These are phyloP conservation scores for Ochropacha duplaris DNA, from an alignment of 2,888 invertebrate species.

Conservation along the genomic window DNA sequence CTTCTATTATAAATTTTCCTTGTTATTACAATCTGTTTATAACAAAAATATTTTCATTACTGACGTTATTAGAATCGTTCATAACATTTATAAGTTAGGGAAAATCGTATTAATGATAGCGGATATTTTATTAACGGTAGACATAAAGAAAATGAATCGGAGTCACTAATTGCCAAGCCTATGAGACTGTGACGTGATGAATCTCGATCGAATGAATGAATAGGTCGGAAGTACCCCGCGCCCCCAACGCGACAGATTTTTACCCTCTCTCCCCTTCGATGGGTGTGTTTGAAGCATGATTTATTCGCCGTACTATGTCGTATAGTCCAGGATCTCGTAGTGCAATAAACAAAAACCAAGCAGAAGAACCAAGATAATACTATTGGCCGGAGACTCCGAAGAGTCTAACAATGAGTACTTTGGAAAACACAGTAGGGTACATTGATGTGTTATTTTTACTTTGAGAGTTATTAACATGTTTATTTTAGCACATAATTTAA, in stretches of 20 bases:
- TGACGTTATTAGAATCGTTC: neutral
- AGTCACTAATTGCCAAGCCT: constrained; percentile 54
- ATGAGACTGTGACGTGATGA: constrained; percentile 56
- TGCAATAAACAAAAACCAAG: constrained; percentile 42
- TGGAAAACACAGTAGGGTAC: constrained; percentile 16
- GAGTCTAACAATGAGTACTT: constrained; percentile 10
- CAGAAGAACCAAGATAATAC: constrained; percentile 34
- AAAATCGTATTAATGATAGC: neutral
- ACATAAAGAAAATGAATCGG: constrained; percentile 52
- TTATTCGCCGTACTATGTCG: constrained; percentile 46
- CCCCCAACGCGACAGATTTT: constrained; percentile 53
- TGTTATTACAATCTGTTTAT: constrained; percentile 1
- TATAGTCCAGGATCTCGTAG: constrained; percentile 31
- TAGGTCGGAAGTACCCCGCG: constrained; percentile 38
- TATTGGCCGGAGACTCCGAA: constrained; percentile 22
- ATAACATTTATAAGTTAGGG: neutral
- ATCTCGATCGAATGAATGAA: constrained; percentile 52
- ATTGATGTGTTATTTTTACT: no score
- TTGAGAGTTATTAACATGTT: no score
- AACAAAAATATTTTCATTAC: constrained; percentile 2
- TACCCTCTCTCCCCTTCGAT: constrained; percentile 54
- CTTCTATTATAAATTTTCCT: constrained; percentile 6
- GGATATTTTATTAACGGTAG: constrained; percentile 24
- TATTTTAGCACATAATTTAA: neutral
- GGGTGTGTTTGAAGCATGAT: constrained; percentile 68